Evolutionary conservation across 2,113 vertebrate genomes (phyloP).

Genomic region (Saccopteryx bilineata): DNA sequence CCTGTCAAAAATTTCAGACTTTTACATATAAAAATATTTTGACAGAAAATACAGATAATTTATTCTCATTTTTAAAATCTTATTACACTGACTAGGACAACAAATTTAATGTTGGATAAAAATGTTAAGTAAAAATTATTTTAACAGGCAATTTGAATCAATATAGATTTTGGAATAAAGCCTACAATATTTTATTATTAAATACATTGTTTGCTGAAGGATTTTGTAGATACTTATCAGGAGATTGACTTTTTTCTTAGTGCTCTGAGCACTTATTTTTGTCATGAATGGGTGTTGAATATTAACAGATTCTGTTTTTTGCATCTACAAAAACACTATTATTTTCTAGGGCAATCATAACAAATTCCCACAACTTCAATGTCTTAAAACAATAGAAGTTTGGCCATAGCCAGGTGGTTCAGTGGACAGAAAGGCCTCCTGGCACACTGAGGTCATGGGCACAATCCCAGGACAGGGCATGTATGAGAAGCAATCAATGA

Average conservation of each 20-base stretch:
- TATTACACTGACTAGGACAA: background rate
- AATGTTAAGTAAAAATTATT: background rate
- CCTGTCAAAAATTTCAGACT: background rate
- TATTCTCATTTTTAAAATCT: background rate
- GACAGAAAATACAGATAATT: background rate
- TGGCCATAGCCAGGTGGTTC: too few species aligned
- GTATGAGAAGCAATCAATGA: too few species aligned
- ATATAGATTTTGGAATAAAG: background rate
- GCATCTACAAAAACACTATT: background rate
- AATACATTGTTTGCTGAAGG: background rate
- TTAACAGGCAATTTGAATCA: background rate
- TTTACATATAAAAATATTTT: background rate
- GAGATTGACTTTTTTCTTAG: background rate
- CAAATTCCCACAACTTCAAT: background rate
- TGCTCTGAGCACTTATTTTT: background rate
- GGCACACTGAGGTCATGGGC: too few species aligned
- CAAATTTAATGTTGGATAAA: background rate
- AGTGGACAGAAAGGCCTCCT: too few species aligned
- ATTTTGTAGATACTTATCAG: background rate
- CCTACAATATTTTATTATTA: background rate
- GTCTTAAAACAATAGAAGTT: background rate
- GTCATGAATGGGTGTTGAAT: background rate
- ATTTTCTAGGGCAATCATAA: background rate
- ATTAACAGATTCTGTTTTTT: constrained; percentile 2
- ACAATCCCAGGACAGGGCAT: too few species aligned